Percentiles rank a stretch among this genome's conserved stretches.
Conservation (phyloP, 64 coral and sea anemone genomes). For the Pocillopora verrucosa region DNA sequence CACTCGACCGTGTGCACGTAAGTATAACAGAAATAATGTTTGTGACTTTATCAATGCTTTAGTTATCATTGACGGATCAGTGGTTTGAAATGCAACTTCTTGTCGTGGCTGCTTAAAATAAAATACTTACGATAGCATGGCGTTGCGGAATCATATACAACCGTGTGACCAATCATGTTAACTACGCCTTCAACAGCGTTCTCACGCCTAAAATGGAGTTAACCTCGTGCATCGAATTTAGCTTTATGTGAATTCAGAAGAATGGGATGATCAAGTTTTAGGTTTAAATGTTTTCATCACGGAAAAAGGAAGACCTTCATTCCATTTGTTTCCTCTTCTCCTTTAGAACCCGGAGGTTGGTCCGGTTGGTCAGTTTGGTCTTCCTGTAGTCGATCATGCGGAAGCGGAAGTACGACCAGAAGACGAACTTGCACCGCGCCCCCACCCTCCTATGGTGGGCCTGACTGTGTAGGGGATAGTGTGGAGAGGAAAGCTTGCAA, state of each 20-base stretch:
- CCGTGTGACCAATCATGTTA: too few species aligned
- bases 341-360: conserved; percentile 87
- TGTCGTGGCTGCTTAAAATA: too few species aligned
- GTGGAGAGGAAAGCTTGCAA: conserved; percentile 94
- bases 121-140: too few species aligned
- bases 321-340: not conserved
- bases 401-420: conserved; percentile 74
- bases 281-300: not conserved
- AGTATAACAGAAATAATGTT: conserved; percentile 13
- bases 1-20: conserved; percentile 91
- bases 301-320: not conserved
- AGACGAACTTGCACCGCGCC: conserved; percentile 84
- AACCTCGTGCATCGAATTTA: not conserved
- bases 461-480: conserved; percentile 62
- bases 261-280: not conserved
- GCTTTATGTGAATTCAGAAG: not conserved
- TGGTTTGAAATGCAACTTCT: too few species aligned
- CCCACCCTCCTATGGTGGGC: conserved; percentile 79
- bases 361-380: conserved; percentile 97
- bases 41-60: not conserved
- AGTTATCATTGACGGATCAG: too few species aligned
- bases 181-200: too few species aligned
- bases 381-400: conserved; percentile 84
- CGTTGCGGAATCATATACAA: too few species aligned
- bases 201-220: not conserved